Evolutionary conservation across 2,888 invertebrate species (phyloP).

Genomic region (Bellardia pandia): DNA sequence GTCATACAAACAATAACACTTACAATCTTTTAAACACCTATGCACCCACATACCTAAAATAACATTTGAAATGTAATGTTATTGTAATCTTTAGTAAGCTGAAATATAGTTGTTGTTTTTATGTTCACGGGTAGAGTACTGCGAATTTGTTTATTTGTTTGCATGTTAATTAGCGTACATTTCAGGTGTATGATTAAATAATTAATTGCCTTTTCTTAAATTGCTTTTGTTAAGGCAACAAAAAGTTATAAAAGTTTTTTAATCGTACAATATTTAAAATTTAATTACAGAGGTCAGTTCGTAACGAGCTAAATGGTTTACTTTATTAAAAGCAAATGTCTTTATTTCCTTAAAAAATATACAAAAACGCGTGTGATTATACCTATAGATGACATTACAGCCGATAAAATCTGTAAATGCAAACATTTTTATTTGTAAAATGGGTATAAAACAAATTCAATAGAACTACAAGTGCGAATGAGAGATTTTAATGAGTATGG

Average conservation of each 20-base stretch:
- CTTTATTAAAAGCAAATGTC: slow-evolving; percentile 1
- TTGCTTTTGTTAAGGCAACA: slow-evolving; percentile 2
- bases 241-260: neutral
- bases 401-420: neutral
- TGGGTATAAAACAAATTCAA: neutral
- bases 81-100: neutral
- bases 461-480: neutral
- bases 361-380: neutral
- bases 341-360: neutral
- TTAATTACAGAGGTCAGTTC: slow-evolving; percentile 11
- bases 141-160: slow-evolving; percentile 37
- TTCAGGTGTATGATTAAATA: slow-evolving; percentile 38
- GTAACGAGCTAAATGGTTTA: slow-evolving; percentile 2
- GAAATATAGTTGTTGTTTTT: neutral
- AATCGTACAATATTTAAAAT: neutral
- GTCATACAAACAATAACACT: neutral
- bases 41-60: neutral
- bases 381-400: too few relatives aligned
- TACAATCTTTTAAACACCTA: neutral
- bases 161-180: slow-evolving; percentile 33
- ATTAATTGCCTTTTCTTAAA: slow-evolving; percentile 24
- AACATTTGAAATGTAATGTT: neutral
- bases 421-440: neutral
- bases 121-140: neutral
- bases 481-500: neutral